Evolutionary conservation across 2,113 vertebrate species (phyloP).

Genomic region (Entosphenus tridentatus): DNA sequence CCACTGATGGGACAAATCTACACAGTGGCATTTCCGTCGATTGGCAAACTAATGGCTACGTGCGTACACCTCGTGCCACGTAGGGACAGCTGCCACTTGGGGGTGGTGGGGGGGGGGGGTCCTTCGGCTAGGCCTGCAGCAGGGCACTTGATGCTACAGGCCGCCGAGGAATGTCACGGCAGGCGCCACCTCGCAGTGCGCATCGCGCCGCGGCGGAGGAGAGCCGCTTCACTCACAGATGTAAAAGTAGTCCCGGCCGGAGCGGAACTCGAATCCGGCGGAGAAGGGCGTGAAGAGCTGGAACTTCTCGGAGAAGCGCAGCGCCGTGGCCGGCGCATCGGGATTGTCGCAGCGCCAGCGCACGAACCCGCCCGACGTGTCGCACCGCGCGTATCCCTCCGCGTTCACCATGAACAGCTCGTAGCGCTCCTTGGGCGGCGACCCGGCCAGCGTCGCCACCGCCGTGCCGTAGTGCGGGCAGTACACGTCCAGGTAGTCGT

Average conservation of each 20-base stretch:
- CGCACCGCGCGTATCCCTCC: conserved; percentile 55
- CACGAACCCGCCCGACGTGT: conserved; percentile 70
- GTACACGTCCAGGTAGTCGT: conserved; percentile 92
- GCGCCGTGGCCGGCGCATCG: conserved; percentile 43
- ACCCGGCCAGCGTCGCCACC: background rate
- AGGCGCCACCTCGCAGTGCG: too few species aligned
- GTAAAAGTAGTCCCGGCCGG: conserved; percentile 76
- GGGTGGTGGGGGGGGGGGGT: too few species aligned
- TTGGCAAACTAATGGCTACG: too few species aligned
- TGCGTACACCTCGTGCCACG: too few species aligned
- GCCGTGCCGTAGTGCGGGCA: conserved; percentile 56
- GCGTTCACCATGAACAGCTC: conserved; percentile 83
- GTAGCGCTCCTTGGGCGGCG: conserved; percentile 38
- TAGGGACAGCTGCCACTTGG: too few species aligned
- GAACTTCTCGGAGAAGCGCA: conserved; percentile 91
- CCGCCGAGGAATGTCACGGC: too few species aligned
- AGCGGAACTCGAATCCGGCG: conserved; percentile 79
- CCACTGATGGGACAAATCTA: background rate
- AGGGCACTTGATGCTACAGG: too few species aligned
- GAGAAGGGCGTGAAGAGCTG: conserved; percentile 94
- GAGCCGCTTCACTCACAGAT: conserved; percentile 46
- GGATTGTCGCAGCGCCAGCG: conserved; percentile 90
- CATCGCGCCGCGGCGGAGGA: too few species aligned
- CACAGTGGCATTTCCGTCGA: too few species aligned
- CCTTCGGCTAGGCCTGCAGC: too few species aligned